phyloP scores from a whole-genome alignment of 92 coral and sea anemone species.

The Epizoanthus ramosus region DNA sequence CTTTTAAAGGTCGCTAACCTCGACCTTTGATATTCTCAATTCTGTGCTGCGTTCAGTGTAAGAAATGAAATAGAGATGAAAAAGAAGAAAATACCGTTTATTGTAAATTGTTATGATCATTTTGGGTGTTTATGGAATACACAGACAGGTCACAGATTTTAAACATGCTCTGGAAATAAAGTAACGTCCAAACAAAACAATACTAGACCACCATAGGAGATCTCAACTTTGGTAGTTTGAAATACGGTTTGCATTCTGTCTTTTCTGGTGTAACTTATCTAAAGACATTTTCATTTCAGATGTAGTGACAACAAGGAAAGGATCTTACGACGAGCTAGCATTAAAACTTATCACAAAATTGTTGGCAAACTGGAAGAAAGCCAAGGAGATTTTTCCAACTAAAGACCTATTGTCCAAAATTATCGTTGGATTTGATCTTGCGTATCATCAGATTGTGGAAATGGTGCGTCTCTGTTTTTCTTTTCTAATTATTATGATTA shows the following conservation, averaged over 20 bases:
- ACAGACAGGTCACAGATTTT: too few relatives aligned
- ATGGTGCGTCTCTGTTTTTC: neutral
- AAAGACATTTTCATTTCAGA: neutral
- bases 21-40: neutral
- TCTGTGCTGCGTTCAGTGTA: neutral
- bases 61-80: neutral
- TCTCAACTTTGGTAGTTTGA: neutral
- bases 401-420: neutral
- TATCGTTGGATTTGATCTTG: neutral
- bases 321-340: neutral
- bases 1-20: too few relatives aligned
- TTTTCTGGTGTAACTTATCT: neutral
- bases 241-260: neutral
- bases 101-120: neutral
- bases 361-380: neutral
- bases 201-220: neutral
- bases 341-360: neutral
- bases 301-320: neutral
- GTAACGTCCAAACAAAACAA: neutral
- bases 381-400: neutral
- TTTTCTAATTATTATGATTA: too few relatives aligned
- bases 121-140: neutral
- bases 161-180: too few relatives aligned
- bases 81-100: neutral
- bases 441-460: slow-evolving; percentile 2